These are phyloP conservation scores for Sceloporus tristichus DNA, from an alignment of 2,113 vertebrate genomes.

Conservation along the genomic window DNA sequence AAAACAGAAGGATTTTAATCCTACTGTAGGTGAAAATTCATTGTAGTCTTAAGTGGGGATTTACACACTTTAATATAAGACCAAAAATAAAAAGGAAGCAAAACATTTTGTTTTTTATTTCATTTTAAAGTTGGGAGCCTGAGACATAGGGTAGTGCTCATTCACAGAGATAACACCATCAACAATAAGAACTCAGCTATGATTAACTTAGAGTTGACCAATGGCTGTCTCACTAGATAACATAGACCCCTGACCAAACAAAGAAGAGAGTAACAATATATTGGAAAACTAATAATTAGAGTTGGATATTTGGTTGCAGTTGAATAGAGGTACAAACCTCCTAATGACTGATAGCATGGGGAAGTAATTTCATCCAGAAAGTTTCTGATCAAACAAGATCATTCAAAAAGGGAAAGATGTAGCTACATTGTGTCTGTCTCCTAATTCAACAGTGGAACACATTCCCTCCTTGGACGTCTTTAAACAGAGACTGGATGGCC, in stretches of 20 bases:
- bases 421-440: too few species aligned
- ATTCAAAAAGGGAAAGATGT: too few species aligned
- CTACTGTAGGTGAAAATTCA: constrained; percentile 44
- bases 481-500: too few species aligned
- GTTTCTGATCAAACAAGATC: too few species aligned
- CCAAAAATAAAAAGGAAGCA: neutral
- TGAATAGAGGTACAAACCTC: too few species aligned
- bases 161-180: neutral
- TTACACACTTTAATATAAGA: neutral
- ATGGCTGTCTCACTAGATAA: neutral
- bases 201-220: neutral
- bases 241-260: neutral
- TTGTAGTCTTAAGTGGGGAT: constrained; percentile 28
- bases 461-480: too few species aligned
- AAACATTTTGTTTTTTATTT: neutral
- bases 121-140: neutral
- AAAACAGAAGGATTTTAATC: constrained; percentile 36
- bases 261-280: neutral
- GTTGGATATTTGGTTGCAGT: too few species aligned
- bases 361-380: too few species aligned
- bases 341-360: too few species aligned
- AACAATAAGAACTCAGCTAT: neutral
- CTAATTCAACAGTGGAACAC: too few species aligned
- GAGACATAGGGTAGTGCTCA: neutral
- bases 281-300: neutral